Percentiles rank a stretch among this genome's conserved stretches.
These are phyloP conservation scores for Apis dorsata DNA, from an alignment of 1,140 invertebrate genomes.

Conservation along the genomic window DNA sequence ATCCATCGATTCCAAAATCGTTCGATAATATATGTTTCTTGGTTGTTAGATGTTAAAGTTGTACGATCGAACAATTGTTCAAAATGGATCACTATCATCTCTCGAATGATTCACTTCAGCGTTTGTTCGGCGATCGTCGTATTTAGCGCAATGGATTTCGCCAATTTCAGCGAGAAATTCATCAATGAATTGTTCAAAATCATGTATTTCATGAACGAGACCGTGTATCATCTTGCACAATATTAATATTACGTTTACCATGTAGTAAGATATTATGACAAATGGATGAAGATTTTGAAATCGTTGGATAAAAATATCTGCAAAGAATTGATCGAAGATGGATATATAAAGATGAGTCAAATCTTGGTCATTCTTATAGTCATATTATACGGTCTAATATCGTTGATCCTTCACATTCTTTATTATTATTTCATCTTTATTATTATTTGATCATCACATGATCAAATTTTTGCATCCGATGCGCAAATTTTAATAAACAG, in stretches of 20 bases:
- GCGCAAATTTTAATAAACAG: slow-evolving; percentile 64
- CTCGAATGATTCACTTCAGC: slow-evolving; percentile 61
- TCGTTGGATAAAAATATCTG: slow-evolving; percentile 58
- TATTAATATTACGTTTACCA: slow-evolving; percentile 68
- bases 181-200: slow-evolving; percentile 70
- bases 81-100: slow-evolving; percentile 51
- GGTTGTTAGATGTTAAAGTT: slow-evolving; percentile 65
- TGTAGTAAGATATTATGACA: slow-evolving; percentile 59
- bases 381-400: slow-evolving; percentile 56
- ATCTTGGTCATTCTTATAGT: slow-evolving; percentile 46
- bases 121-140: slow-evolving; percentile 66
- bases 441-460: slow-evolving; percentile 62
- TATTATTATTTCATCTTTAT: slow-evolving; percentile 69
- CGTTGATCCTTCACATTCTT: slow-evolving; percentile 53
- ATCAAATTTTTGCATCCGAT: slow-evolving; percentile 69
- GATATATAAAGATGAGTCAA: slow-evolving; percentile 47
- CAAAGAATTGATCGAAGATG: slow-evolving; percentile 49
- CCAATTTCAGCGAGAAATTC: slow-evolving; percentile 60
- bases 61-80: slow-evolving; percentile 48
- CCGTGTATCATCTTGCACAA: slow-evolving; percentile 61
- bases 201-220: slow-evolving; percentile 70
- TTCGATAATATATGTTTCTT: slow-evolving; percentile 59
- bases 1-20: slow-evolving; percentile 48
- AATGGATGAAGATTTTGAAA: slow-evolving; percentile 64
- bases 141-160: slow-evolving; percentile 67